Base-by-base conservation (phyloP, 2,797 vertebrate genomes). In the Spinibarbus caldwelli region DNA sequence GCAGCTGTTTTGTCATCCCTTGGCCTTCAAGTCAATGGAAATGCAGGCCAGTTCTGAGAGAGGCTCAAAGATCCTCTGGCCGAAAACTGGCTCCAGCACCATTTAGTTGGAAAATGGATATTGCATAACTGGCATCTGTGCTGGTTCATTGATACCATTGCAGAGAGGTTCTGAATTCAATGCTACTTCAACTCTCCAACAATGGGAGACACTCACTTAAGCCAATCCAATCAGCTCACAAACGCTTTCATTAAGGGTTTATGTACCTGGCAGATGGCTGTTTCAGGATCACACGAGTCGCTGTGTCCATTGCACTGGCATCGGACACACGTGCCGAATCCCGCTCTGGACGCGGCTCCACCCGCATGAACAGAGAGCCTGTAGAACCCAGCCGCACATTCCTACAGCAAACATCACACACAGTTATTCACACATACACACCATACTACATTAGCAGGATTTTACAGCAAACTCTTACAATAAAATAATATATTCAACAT, bases 181-280 rank as follows among this genome's bases (percentile, higher is more conserved):
- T 7, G 49, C 17, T 31, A 26, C 21, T 38, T 70, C 47, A 57
- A 5, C 54, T 26, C 70, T 38, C 3, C n/a, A 62, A 2, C 57
- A 62, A 15, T 26, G 59, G 29, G 57, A 31, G 41, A 26, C 17
- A 1, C 3, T 47, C 41, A 45, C 78, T 34, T 2, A 15, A 15
- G 29, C 8, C 34, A 34, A 7, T 47, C 52, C 64, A 78, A 29
- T 83, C 54, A 6, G 19, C 31, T 17, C 10, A 23, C 4, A 17
- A 21, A 68, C 9, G 0, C 34, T 23, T 38, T 38, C 6, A 4
- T 45, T 41, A 45, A 26, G 26, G 4, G 26, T 1, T 29, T 75
- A 99, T 97, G 2, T 95, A 99, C 98, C 97, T 98, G 97, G 93
- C 98, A 99, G 92, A 97, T n/a, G 67, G 97, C 97, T 0, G 97